Evolutionary conservation across 2,113 vertebrate genomes (phyloP).

Genomic region (Orientallactaga bullata): DNA sequence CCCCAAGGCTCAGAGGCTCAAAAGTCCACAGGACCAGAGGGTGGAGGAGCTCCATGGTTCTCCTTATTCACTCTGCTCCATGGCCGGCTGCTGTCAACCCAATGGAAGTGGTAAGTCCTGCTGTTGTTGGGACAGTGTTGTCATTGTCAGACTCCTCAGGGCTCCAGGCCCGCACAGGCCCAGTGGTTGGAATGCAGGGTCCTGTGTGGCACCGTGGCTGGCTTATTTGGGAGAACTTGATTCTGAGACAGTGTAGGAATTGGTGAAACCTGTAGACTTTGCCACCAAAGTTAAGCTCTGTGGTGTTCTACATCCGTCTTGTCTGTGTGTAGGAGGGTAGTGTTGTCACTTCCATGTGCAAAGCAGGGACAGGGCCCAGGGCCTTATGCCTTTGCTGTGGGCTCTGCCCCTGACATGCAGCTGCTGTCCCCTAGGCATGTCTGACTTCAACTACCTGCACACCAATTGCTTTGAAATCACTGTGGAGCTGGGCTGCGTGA

Average conservation of each 20-base stretch:
- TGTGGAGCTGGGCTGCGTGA: conserved; percentile 96
- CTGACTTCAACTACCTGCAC: conserved; percentile 98
- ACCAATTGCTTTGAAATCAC: conserved; percentile 98
- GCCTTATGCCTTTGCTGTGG: background rate
- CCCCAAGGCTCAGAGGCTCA: background rate
- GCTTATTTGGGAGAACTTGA: background rate
- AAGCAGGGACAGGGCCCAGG: background rate
- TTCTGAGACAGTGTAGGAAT: background rate
- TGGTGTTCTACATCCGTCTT: background rate
- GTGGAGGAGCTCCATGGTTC: rapidly evolving
- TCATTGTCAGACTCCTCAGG: background rate
- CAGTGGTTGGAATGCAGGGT: background rate
- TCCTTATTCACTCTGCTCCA: background rate
- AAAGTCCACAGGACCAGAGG: too few species aligned
- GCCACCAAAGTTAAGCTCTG: background rate
- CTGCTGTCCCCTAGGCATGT: conserved; percentile 90
- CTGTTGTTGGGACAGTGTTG: rapidly evolving
- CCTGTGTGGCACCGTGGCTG: rapidly evolving
- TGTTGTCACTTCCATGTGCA: background rate
- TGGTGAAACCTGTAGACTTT: background rate
- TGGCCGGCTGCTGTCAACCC: background rate
- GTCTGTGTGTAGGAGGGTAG: background rate
- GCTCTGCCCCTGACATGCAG: background rate
- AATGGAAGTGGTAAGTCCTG: too few species aligned
- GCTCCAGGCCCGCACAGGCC: too few species aligned